Evolutionary conservation across 2,888 invertebrate species (phyloP).

Genomic region (Xestia rhomboidea): DNA sequence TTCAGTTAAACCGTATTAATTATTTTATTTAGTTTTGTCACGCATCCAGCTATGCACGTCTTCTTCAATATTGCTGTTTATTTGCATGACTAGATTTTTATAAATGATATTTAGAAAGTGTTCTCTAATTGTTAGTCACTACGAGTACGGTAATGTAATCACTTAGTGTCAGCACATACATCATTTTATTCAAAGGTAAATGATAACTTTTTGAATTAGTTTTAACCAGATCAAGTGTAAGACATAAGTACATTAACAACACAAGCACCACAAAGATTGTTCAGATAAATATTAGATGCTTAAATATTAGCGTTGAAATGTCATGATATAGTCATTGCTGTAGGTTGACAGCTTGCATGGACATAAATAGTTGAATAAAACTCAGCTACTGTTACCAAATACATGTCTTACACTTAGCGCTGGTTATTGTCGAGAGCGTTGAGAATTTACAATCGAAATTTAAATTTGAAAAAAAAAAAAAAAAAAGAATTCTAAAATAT

Average conservation of each 20-base stretch:
- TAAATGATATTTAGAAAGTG: constrained; percentile 75
- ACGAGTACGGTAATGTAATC: constrained; percentile 84
- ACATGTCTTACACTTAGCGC: constrained; percentile 88
- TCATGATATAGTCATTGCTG: constrained; percentile 77
- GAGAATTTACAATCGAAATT: constrained; percentile 86
- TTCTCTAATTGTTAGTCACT: constrained; percentile 87
- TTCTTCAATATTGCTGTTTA: constrained; percentile 88
- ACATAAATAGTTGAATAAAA: constrained; percentile 75
- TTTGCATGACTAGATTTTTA: constrained; percentile 87
- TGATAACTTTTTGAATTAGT: constrained; percentile 76
- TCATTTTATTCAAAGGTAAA: constrained; percentile 87
- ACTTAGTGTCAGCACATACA: constrained; percentile 90
- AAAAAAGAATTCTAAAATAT: constrained; percentile 56
- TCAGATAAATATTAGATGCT: constrained; percentile 77
- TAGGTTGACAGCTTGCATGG: constrained; percentile 81
- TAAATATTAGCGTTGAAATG: constrained; percentile 72
- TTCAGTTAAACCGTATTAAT: constrained; percentile 79
- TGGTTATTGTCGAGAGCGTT: constrained; percentile 90
- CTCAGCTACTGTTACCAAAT: constrained; percentile 69
- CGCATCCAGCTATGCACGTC: constrained; percentile 90
- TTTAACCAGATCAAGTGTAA: constrained; percentile 87
- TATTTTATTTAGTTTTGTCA: constrained; percentile 87
- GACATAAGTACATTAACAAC: constrained; percentile 73
- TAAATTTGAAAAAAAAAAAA: constrained; percentile 27
- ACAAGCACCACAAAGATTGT: constrained; percentile 68